phyloP scores from a whole-genome alignment of 2,888 invertebrate genomes.

The Mechanitis messenoides region DNA sequence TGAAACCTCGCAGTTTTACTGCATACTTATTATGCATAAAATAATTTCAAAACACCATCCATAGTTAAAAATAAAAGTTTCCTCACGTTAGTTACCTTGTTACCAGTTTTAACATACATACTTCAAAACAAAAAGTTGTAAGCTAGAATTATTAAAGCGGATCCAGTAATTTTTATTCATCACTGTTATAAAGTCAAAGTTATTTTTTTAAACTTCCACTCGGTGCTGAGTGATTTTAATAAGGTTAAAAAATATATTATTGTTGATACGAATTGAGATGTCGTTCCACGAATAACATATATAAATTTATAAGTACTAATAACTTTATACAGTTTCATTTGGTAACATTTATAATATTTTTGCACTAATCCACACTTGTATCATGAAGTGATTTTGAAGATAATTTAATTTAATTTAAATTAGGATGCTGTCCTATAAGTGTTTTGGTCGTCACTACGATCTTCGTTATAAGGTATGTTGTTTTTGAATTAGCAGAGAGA shows the following conservation, averaged over 20 bases:
- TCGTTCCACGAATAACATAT: background rate
- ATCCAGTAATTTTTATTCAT: slow-evolving; percentile 22
- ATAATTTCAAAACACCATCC: slow-evolving; percentile 1
- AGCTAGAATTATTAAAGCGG: slow-evolving; percentile 22
- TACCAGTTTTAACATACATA: slow-evolving; percentile 24
- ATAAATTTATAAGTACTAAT: no score
- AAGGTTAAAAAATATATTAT: slow-evolving; percentile 11
- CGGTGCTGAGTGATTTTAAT: slow-evolving; percentile 9
- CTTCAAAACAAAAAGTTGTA: slow-evolving; percentile 24
- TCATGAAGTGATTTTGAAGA: no score
- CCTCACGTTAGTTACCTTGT: slow-evolving; percentile 21
- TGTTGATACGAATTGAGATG: background rate
- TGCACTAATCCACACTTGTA: no score
- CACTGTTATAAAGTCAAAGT: slow-evolving; percentile 22
- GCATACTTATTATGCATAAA: no score
- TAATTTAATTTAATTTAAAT: no score
- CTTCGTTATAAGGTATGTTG: no score
- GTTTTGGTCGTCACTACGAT: no score
- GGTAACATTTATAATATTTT: no score
- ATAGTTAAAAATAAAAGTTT: slow-evolving; percentile 15
- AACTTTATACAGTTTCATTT: no score
- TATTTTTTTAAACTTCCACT: slow-evolving; percentile 21
- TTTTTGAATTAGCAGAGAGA: no score
- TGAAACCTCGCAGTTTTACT: no score
- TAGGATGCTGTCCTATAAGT: no score